Evolutionary conservation across 2,113 vertebrate species (phyloP).

Genomic region (Mungos mungo): DNA sequence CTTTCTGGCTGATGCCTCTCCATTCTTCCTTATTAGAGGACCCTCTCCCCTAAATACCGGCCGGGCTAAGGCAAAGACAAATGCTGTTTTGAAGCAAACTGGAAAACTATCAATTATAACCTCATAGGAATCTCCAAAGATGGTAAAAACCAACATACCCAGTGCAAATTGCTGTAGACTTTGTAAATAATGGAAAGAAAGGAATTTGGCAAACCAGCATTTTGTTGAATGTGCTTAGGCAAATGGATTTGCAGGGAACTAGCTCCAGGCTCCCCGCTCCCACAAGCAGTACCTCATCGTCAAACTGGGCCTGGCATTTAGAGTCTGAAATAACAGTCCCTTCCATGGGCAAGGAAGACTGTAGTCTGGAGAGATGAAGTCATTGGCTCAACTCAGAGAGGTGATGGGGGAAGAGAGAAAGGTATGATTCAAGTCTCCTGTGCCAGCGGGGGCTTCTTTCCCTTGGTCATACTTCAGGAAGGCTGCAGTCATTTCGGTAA

Average conservation of each 20-base stretch:
- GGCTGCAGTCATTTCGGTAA: background rate
- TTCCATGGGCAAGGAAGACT: background rate
- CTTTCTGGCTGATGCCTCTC: background rate
- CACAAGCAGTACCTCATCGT: background rate
- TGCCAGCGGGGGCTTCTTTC: background rate
- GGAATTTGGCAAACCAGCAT: background rate
- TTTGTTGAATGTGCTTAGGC: background rate
- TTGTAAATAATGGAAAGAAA: constrained; percentile 37
- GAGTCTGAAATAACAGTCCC: background rate
- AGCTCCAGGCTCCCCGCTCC: background rate
- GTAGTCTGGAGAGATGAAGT: background rate
- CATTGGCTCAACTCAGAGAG: background rate
- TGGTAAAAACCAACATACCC: background rate
- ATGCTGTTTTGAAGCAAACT: background rate
- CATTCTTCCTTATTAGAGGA: background rate
- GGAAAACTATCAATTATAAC: background rate
- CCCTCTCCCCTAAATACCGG: background rate
- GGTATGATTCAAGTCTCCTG: background rate
- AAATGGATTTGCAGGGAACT: background rate
- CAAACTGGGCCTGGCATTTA: background rate
- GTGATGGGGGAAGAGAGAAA: background rate
- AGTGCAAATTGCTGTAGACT: background rate
- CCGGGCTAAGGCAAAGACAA: background rate
- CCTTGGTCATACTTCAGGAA: background rate
- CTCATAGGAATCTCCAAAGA: background rate